These are phyloP conservation scores for Chionoecetes opilio DNA, from an alignment of 1,140 invertebrate species.

Conservation along the genomic window DNA sequence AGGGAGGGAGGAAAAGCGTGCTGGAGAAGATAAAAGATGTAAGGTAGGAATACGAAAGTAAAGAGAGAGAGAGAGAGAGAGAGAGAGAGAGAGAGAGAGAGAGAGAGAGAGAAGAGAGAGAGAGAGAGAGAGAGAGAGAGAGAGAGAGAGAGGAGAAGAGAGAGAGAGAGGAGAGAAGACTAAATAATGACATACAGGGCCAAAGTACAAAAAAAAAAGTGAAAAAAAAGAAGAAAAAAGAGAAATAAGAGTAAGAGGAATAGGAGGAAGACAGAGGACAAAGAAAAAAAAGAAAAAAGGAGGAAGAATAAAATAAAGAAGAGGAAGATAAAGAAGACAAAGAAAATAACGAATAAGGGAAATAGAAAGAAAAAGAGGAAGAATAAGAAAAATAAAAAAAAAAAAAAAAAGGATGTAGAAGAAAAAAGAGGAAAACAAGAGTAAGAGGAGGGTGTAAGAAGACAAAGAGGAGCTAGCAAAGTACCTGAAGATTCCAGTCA, in stretches of 20 bases:
- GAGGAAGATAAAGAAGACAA: too few species aligned
- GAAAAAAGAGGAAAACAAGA: neutral
- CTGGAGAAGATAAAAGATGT: too few species aligned
- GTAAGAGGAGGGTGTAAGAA: too few species aligned
- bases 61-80: too few species aligned
- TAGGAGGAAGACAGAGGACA: neutral
- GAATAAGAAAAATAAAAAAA: neutral
- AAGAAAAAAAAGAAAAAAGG: neutral
- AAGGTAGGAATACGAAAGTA: neutral
- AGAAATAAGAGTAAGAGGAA: neutral
- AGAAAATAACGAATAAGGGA: neutral
- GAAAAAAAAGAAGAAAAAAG: neutral
- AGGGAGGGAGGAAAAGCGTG: too few species aligned
- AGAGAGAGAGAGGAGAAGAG: neutral
- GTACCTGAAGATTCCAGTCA: conserved; percentile 93
- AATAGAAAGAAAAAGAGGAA: neutral
- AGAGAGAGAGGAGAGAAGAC: neutral
- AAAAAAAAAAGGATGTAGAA: neutral
- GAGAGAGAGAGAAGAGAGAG: neutral
- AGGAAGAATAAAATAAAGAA: neutral
- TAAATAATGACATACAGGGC: too few species aligned
- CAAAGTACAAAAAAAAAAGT: too few species aligned
- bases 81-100: too few species aligned
- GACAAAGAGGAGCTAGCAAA: neutral
- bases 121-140: conserved; percentile 23